Percentiles rank a stretch among this genome's conserved stretches.
Evolutionary conservation across 2,888 invertebrate species (phyloP).

Genomic region (Mycalesis mineus): DNA sequence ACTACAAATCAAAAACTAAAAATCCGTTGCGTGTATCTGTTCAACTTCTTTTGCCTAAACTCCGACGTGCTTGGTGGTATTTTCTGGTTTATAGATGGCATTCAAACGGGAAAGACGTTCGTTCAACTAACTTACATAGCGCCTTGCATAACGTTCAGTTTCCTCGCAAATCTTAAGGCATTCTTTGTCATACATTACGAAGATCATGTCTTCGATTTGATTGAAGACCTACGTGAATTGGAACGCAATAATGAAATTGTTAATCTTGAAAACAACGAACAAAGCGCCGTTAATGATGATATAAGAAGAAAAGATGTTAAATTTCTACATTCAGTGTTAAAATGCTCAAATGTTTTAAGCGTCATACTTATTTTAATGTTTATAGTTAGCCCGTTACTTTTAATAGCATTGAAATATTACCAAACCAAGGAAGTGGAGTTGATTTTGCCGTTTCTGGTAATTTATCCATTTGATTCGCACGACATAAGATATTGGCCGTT

Average conservation of each 20-base stretch:
- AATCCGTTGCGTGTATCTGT: slow-evolving; percentile 34
- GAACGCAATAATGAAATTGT: neutral
- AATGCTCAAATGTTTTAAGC: slow-evolving; percentile 39
- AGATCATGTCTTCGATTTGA: slow-evolving; percentile 32
- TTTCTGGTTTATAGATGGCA: slow-evolving; percentile 39
- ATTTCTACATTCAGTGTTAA: slow-evolving; percentile 43
- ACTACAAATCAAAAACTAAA: slow-evolving; percentile 13
- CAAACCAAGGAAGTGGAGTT: slow-evolving; percentile 40
- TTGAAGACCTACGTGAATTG: neutral
- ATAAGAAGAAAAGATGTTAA: slow-evolving; percentile 30
- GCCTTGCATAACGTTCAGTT: slow-evolving; percentile 42
- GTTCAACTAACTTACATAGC: slow-evolving; percentile 41
- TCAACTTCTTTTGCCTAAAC: slow-evolving; percentile 44
- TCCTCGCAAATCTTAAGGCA: slow-evolving; percentile 30
- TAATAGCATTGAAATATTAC: slow-evolving; percentile 43
- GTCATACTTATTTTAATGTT: slow-evolving; percentile 37
- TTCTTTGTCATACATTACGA: slow-evolving; percentile 28
- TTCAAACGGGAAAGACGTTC: slow-evolving; percentile 38
- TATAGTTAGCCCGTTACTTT: slow-evolving; percentile 38
- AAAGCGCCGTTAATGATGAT: neutral
- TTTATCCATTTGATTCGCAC: slow-evolving; percentile 55
- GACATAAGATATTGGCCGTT: slow-evolving; percentile 48
- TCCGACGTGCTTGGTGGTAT: slow-evolving; percentile 39
- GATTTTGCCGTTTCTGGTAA: slow-evolving; percentile 44
- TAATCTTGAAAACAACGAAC: neutral